A percentile compares a stretch with the other conserved stretches of the same genome.
Conservation (phyloP, 2,888 invertebrate genomes). For the Electrophaes corylata region DNA sequence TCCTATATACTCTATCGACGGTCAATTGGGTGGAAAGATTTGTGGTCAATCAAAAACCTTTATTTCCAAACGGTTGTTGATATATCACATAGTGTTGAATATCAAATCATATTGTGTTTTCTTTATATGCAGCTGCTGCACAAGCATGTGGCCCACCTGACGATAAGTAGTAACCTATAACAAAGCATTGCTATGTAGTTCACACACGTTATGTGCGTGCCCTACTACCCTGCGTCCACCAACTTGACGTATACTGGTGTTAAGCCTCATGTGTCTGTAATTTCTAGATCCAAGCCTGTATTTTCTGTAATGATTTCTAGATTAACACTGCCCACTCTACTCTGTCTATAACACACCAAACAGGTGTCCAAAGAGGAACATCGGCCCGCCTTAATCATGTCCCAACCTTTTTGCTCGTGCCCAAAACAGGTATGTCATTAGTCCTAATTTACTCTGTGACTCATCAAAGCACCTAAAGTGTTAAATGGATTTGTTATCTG, state of each 20-base stretch:
- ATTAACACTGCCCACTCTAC: constrained; percentile 1
- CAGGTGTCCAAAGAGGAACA: constrained; percentile 22
- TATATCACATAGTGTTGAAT: too few relatives aligned
- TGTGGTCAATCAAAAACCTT: too few relatives aligned
- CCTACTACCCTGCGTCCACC: not conserved
- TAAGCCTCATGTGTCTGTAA: not conserved
- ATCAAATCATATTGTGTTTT: too few relatives aligned
- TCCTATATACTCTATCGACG: too few relatives aligned
- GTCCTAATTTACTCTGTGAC: constrained; percentile 31
- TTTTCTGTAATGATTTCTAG: too few relatives aligned
- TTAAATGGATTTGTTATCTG: constrained; percentile 8
- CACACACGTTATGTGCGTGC: not conserved
- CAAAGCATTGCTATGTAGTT: not conserved
- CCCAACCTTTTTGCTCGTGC: constrained; percentile 29
- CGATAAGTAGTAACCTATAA: not conserved
- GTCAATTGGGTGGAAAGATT: too few relatives aligned
- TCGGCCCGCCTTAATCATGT: constrained; percentile 26
- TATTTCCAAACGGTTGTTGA: too few relatives aligned
- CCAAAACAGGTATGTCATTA: constrained; percentile 33
- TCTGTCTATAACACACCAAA: constrained; percentile 9
- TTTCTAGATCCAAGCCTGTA: too few relatives aligned
- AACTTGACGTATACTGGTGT: not conserved
- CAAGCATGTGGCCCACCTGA: too few relatives aligned
- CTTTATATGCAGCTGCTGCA: not conserved
- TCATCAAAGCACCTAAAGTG: constrained; percentile 20